Percentiles rank a stretch among this genome's conserved stretches.
These are phyloP conservation scores for Achroia grisella DNA, from an alignment of 1,140 invertebrate genomes.

Conservation along the genomic window DNA sequence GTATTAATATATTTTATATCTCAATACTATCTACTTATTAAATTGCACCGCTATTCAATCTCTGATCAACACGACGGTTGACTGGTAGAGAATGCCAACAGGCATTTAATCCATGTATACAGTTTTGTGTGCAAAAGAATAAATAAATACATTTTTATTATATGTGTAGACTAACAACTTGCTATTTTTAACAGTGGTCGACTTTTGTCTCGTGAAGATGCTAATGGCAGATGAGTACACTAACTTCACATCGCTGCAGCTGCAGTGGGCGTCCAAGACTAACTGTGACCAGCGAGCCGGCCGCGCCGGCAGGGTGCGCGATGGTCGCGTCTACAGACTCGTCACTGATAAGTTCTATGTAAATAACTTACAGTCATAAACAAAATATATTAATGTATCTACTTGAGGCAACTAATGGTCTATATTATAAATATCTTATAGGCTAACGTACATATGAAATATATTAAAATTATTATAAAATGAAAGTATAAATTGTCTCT, in stretches of 20 bases:
- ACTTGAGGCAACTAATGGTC: too few species aligned
- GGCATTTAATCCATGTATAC: background rate
- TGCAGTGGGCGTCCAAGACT: slow-evolving; percentile 91
- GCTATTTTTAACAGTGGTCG: slow-evolving; percentile 82
- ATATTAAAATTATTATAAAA: too few species aligned
- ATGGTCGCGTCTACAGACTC: slow-evolving; percentile 91
- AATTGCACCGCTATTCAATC: too few species aligned
- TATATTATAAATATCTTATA: too few species aligned
- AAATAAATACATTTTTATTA: background rate
- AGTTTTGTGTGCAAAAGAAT: too few species aligned
- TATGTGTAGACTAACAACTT: background rate
- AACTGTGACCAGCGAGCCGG: slow-evolving; percentile 94
- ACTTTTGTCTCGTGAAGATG: slow-evolving; percentile 95
- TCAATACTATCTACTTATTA: too few species aligned
- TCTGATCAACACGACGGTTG: too few species aligned
- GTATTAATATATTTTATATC: too few species aligned
- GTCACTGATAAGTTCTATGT: slow-evolving; percentile 85
- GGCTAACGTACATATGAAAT: too few species aligned
- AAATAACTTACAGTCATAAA: slow-evolving; percentile 23
- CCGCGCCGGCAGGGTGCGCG: slow-evolving; percentile 88
- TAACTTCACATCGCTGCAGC: slow-evolving; percentile 85
- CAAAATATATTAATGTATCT: too few species aligned
- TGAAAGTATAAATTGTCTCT: too few species aligned
- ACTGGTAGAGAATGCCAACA: too few species aligned
- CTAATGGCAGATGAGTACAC: slow-evolving; percentile 82